Percentiles rank a stretch among this genome's conserved stretches.
Conservation (phyloP, 2,113 vertebrate species). For the Megaceryle torquata region DNA sequence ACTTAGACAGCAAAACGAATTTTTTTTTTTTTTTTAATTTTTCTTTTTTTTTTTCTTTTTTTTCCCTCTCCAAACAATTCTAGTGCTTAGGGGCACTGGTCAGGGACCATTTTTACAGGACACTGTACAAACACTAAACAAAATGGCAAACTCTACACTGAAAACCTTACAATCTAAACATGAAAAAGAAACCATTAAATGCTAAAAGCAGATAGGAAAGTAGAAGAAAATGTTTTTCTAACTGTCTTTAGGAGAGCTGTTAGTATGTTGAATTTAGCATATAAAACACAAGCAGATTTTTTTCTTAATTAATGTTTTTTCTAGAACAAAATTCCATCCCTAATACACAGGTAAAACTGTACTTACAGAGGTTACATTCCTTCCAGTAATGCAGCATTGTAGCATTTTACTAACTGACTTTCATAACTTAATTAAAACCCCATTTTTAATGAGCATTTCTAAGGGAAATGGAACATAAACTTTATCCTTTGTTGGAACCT, state of each 20-base stretch:
- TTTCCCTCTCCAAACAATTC: background rate
- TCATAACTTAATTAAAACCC: background rate
- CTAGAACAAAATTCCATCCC: background rate
- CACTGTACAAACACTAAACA: constrained; percentile 8
- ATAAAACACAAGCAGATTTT: background rate
- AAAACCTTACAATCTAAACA: background rate
- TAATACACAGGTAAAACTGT: constrained; percentile 12
- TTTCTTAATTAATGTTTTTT: background rate
- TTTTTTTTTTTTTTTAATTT: background rate
- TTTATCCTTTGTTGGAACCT: background rate
- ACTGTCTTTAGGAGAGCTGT: background rate
- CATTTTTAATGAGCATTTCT: background rate
- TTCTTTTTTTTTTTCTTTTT: background rate
- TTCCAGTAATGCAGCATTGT: background rate
- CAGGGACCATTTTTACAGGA: background rate
- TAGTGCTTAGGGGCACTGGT: constrained; percentile 2
- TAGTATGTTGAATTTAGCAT: background rate
- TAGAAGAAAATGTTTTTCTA: background rate
- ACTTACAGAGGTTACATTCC: background rate
- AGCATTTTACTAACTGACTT: background rate
- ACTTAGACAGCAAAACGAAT: background rate
- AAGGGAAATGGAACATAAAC: background rate
- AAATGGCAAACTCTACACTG: constrained; percentile 1
- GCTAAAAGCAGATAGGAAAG: background rate
- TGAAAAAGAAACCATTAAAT: background rate